Conservation (phyloP, 92 coral and sea anemone genomes). For the Phenganax marumi region DNA sequence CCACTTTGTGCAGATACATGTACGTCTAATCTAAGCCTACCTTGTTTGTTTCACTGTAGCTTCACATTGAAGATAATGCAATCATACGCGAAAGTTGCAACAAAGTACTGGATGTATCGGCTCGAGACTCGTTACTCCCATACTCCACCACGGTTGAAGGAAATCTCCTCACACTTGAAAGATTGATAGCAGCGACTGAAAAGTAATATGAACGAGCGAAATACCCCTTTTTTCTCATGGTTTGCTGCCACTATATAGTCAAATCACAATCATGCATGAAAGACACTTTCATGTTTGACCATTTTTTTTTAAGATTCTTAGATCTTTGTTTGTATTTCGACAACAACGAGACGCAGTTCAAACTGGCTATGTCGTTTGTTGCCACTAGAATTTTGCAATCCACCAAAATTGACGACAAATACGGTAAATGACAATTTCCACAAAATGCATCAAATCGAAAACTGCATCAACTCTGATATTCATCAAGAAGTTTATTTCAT, state of each 20-base stretch:
- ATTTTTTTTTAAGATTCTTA: neutral
- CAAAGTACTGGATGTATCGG: slow-evolving; percentile 8
- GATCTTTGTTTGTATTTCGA: neutral
- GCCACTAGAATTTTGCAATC: slow-evolving; percentile 8
- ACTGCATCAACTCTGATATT: neutral
- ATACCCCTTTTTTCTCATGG: neutral
- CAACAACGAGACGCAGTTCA: neutral
- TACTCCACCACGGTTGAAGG: slow-evolving; percentile 20
- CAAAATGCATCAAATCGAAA: neutral
- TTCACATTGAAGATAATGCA: slow-evolving; percentile 19
- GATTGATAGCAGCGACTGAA: neutral
- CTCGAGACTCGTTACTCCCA: neutral
- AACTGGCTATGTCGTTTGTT: slow-evolving; percentile 3
- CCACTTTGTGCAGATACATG: neutral
- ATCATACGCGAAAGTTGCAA: neutral
- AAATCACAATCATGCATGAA: neutral
- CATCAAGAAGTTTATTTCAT: neutral
- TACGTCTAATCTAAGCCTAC: neutral
- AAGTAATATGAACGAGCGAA: slow-evolving; percentile 4
- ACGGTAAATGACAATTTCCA: slow-evolving; percentile 1
- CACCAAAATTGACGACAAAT: slow-evolving; percentile 1
- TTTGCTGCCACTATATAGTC: neutral
- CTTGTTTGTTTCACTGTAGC: slow-evolving; percentile 9
- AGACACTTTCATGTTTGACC: too few species aligned
- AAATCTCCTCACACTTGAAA: neutral